These are phyloP conservation scores for Chroicocephalus ridibundus DNA, from an alignment of 2,113 vertebrate genomes.

Conservation along the genomic window DNA sequence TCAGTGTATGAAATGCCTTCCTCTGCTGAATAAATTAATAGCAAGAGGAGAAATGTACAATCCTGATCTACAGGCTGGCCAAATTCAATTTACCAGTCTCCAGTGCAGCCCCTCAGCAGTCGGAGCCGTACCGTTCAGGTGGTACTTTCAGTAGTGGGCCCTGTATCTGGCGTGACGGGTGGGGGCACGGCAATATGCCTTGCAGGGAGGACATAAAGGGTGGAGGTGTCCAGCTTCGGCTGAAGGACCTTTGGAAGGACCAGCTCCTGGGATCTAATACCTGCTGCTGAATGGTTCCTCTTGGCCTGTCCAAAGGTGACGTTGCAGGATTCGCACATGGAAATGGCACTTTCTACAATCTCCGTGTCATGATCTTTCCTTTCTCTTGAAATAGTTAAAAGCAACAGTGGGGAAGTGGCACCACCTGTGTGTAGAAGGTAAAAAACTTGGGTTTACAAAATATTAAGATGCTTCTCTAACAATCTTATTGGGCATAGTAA, in stretches of 20 bases:
- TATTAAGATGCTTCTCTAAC: neutral
- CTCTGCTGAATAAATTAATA: conserved; percentile 13
- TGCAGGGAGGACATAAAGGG: neutral
- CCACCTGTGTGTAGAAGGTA: neutral
- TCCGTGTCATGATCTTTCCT: neutral
- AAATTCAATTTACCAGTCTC: neutral
- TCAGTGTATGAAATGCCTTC: conserved; percentile 32
- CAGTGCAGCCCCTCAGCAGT: neutral
- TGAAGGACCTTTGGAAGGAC: neutral
- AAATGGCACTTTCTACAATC: neutral
- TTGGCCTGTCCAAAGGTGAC: neutral
- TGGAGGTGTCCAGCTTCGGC: neutral
- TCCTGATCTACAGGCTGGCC: neutral
- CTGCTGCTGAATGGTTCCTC: neutral
- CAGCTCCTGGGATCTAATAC: neutral
- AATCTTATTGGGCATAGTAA: neutral
- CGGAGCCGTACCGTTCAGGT: neutral
- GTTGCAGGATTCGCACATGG: neutral
- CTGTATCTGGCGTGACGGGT: neutral
- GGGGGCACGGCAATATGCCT: neutral
- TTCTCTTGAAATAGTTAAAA: neutral
- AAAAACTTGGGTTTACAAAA: neutral
- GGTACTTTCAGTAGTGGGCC: neutral
- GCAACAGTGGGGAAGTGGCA: neutral
- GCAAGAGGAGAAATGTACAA: neutral